A percentile compares a stretch with the other conserved stretches of the same genome.
Conservation (phyloP, 2,888 invertebrate species). For the Xanthorhoe spadicearia region DNA sequence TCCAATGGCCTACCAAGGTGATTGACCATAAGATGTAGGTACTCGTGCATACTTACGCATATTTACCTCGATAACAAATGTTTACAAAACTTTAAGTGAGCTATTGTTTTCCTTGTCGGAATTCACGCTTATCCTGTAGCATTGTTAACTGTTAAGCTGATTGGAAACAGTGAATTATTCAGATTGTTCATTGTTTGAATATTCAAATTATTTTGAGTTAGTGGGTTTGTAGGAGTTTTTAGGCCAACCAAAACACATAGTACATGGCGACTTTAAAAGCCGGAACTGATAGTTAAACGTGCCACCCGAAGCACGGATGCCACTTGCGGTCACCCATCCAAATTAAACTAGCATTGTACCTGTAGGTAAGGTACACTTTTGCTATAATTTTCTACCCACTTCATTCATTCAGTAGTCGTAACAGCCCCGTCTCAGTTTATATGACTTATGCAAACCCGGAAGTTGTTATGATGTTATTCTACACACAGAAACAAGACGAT, state of each 20-base stretch:
- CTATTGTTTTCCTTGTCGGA: slow-evolving; percentile 27
- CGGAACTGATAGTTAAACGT: too few relatives aligned
- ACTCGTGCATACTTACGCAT: slow-evolving; percentile 13
- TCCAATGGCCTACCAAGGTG: slow-evolving; percentile 26
- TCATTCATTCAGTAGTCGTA: not conserved
- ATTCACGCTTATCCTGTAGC: slow-evolving; percentile 23
- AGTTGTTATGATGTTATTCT: not conserved
- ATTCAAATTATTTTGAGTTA: not conserved
- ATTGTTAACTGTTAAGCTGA: slow-evolving; percentile 10
- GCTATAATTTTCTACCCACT: not conserved
- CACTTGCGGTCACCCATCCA: too few relatives aligned
- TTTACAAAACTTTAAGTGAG: slow-evolving; percentile 21
- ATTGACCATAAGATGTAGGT: slow-evolving; percentile 29
- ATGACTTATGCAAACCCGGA: slow-evolving; percentile 1
- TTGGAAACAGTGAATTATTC: not conserved
- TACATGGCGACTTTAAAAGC: too few relatives aligned
- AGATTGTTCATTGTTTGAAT: not conserved
- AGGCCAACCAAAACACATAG: too few relatives aligned
- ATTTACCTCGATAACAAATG: slow-evolving; percentile 19
- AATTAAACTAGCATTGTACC: too few relatives aligned
- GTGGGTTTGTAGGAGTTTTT: too few relatives aligned
- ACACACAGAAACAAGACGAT: not conserved
- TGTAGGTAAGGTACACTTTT: not conserved
- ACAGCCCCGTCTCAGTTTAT: not conserved
- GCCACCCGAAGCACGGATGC: too few relatives aligned